These are phyloP conservation scores for Callitettix versicolor DNA, from an alignment of 1,140 invertebrate species.

Conservation along the genomic window DNA sequence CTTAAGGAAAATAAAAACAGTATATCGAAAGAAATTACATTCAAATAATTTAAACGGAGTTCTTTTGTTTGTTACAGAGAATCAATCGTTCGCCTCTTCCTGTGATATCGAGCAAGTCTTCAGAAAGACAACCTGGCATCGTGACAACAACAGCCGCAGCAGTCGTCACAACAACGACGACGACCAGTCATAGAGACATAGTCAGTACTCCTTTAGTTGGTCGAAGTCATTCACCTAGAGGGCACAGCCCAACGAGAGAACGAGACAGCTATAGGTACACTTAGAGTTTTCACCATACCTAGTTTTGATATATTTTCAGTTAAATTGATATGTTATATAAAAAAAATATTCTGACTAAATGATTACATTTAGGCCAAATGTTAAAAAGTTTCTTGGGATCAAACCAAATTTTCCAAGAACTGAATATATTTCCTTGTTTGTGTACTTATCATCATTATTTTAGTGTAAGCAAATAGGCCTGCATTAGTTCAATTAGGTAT, in stretches of 20 bases:
- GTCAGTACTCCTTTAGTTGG: conserved; percentile 38
- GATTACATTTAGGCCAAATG: no score
- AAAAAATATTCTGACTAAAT: no score
- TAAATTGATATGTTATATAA: no score
- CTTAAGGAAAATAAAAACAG: no score
- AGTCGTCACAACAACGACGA: conserved; percentile 28
- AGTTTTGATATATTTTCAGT: not conserved
- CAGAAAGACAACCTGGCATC: conserved; percentile 26
- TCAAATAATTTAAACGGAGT: no score
- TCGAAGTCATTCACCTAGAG: conserved; percentile 54
- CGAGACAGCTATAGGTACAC: conserved; percentile 73
- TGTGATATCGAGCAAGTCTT: conserved; percentile 8
- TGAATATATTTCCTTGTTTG: no score
- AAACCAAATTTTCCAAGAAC: no score
- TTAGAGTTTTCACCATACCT: not conserved
- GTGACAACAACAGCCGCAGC: conserved; percentile 25
- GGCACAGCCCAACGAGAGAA: conserved; percentile 63
- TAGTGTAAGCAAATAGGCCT: no score
- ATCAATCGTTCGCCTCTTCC: conserved; percentile 11
- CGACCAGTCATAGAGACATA: conserved; percentile 38
- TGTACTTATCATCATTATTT: no score
- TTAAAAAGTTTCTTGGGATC: no score
- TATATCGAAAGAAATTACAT: no score
- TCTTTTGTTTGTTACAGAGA: conserved; percentile 8
- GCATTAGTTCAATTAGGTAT: no score